phyloP scores from a whole-genome alignment of 2,888 invertebrate genomes.

The Thera obeliscata region DNA sequence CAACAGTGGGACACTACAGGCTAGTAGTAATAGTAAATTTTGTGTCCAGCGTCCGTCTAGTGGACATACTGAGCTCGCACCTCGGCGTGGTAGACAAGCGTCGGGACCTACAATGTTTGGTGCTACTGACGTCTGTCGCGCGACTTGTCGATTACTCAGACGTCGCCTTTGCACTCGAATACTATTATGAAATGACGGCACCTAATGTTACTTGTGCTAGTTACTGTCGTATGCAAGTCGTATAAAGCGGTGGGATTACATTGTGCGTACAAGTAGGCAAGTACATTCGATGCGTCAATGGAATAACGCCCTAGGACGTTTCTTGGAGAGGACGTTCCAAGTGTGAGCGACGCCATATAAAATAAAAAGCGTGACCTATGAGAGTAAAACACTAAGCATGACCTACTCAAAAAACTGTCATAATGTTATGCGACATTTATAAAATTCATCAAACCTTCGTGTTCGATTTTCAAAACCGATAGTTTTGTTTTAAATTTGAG shows the following conservation, averaged over 20 bases:
- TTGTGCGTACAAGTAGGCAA: constrained; percentile 44
- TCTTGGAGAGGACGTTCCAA: constrained; percentile 77
- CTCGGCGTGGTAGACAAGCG: constrained; percentile 65
- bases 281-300: constrained; percentile 51
- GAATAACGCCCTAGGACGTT: constrained; percentile 74
- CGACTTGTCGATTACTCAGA: constrained; percentile 80
- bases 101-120: constrained; percentile 77
- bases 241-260: constrained; percentile 70
- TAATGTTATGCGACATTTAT: constrained; percentile 60
- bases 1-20: too few species aligned
- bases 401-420: constrained; percentile 62
- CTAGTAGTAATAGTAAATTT: too few species aligned
- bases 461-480: constrained; percentile 21
- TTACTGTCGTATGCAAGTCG: constrained; percentile 12
- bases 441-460: constrained; percentile 23
- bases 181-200: constrained; percentile 75
- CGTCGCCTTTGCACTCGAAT: constrained; percentile 78
- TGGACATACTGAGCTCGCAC: constrained; percentile 74
- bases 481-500: constrained; percentile 1
- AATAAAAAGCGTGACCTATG: background rate
- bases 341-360: constrained; percentile 63
- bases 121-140: constrained; percentile 81
- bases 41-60: constrained; percentile 22
- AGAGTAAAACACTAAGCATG: background rate
- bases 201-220: constrained; percentile 13